Percentiles rank a stretch among this genome's conserved stretches.
phyloP scores from a whole-genome alignment of 1,140 invertebrate species.

The Zophobas morio region DNA sequence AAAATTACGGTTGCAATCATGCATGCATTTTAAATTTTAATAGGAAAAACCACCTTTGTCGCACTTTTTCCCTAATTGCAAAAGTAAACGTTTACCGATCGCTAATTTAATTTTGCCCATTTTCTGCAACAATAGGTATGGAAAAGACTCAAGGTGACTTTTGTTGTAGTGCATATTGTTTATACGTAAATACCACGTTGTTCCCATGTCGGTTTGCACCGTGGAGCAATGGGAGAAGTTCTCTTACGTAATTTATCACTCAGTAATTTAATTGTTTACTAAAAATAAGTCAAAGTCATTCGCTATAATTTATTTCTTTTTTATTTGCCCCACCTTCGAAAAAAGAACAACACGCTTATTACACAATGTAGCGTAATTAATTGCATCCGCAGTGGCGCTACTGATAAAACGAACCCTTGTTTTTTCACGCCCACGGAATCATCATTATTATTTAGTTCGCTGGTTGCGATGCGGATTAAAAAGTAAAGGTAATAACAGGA shows the following conservation, averaged over 20 bases:
- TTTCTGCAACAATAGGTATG: constrained; percentile 21
- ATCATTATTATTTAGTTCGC: constrained; percentile 1
- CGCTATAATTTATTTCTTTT: constrained; percentile 31
- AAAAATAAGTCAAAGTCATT: constrained; percentile 39
- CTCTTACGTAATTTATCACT: constrained; percentile 29
- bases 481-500: no score
- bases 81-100: background rate
- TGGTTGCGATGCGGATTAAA: no score
- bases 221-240: constrained; percentile 4
- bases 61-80: background rate
- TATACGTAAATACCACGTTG: constrained; percentile 15
- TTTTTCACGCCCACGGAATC: constrained; percentile 12
- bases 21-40: constrained; percentile 16
- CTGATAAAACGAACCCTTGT: constrained; percentile 4
- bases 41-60: constrained; percentile 28
- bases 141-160: constrained; percentile 32
- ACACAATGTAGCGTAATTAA: constrained; percentile 18
- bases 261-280: constrained; percentile 30
- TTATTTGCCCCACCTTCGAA: constrained; percentile 10
- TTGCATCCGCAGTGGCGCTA: constrained; percentile 23
- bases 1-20: background rate
- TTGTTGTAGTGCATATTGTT: constrained; percentile 15
- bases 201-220: constrained; percentile 14
- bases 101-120: constrained; percentile 22
- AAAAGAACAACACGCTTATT: constrained; percentile 26